A percentile compares a stretch with the other conserved stretches of the same genome.
Conservation (phyloP, 2,797 vertebrate genomes). For the Notolepis coatsorum region DNA sequence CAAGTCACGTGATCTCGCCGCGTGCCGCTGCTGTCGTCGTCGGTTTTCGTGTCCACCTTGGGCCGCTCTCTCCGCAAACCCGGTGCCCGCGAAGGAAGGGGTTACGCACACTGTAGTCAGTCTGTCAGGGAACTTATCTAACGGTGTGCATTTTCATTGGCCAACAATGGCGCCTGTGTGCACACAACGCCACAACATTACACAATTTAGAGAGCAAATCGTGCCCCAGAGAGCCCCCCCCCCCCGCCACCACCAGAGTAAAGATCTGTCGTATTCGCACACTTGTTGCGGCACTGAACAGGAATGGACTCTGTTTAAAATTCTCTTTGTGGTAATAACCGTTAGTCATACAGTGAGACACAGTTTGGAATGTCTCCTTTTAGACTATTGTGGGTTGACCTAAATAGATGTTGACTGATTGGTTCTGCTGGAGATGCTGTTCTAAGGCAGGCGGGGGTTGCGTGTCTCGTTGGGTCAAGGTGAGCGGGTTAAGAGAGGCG, state of each 20-base stretch:
- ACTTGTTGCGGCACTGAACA: neutral
- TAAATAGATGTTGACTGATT: conserved; percentile 6
- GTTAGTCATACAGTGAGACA: neutral
- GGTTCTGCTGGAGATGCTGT: neutral
- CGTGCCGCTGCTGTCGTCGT: conserved; percentile 12
- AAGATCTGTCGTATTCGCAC: conserved; percentile 2
- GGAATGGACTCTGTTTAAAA: neutral
- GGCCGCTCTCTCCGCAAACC: neutral
- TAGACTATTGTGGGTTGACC: neutral
- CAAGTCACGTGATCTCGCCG: conserved; percentile 1
- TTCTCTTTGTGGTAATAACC: neutral
- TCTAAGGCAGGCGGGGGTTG: conserved; percentile 5
- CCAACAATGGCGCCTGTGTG: conserved; percentile 47
- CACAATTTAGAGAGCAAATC: conserved; percentile 37
- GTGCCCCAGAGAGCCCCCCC: neutral
- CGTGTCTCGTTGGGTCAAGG: neutral
- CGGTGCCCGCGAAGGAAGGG: conserved; percentile 19
- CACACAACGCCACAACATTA: conserved; percentile 19
- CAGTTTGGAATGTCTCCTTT: neutral
- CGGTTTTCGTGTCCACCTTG: conserved; percentile 17
- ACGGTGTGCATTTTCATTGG: conserved; percentile 44
- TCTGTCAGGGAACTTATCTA: conserved; percentile 49
- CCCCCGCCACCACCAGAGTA: neutral
- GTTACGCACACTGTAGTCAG: conserved; percentile 38
- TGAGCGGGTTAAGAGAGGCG: conserved; percentile 6